These are phyloP conservation scores for Ormyrus nitidulus DNA, from an alignment of 2,888 invertebrate genomes.

Conservation along the genomic window DNA sequence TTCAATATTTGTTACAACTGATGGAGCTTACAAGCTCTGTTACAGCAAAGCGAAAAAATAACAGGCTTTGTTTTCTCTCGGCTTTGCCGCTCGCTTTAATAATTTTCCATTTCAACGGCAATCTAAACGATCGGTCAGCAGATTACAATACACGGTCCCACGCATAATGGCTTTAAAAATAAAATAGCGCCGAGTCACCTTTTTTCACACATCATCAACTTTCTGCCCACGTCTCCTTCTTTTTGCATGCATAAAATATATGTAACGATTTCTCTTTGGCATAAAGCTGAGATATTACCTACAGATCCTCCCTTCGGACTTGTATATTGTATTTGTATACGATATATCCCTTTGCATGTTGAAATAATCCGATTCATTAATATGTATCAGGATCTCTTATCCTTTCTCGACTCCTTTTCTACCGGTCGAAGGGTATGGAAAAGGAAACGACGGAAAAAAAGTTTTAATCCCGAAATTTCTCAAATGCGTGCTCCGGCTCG, in stretches of 20 bases:
- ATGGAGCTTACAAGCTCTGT: too few relatives aligned
- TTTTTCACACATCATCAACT: slow-evolving; percentile 35
- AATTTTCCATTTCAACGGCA: slow-evolving; percentile 41
- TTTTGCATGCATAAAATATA: slow-evolving; percentile 31
- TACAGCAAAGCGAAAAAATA: too few relatives aligned
- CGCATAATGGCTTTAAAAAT: slow-evolving; percentile 33
- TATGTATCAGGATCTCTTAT: slow-evolving; percentile 28
- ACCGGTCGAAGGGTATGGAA: not conserved
- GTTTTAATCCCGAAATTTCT: slow-evolving; percentile 27
- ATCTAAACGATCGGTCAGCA: slow-evolving; percentile 44
- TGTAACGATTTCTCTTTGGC: slow-evolving; percentile 1
- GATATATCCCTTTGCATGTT: slow-evolving; percentile 18
- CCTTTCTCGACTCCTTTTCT: not conserved
- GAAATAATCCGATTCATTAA: slow-evolving; percentile 41
- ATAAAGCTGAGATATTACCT: slow-evolving; percentile 24
- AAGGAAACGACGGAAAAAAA: not conserved
- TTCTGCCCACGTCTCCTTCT: slow-evolving; percentile 20
- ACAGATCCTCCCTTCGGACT: not conserved
- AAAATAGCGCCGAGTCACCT: slow-evolving; percentile 43
- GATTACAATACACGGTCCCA: slow-evolving; percentile 15
- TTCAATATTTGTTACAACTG: too few relatives aligned
- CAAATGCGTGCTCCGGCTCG: slow-evolving; percentile 8
- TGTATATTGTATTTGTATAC: slow-evolving; percentile 34
- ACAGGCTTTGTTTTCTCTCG: slow-evolving; percentile 1
- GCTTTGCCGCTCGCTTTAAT: slow-evolving; percentile 7